Conservation (phyloP, 2,797 vertebrate species). For the Euthynnus affinis region DNA sequence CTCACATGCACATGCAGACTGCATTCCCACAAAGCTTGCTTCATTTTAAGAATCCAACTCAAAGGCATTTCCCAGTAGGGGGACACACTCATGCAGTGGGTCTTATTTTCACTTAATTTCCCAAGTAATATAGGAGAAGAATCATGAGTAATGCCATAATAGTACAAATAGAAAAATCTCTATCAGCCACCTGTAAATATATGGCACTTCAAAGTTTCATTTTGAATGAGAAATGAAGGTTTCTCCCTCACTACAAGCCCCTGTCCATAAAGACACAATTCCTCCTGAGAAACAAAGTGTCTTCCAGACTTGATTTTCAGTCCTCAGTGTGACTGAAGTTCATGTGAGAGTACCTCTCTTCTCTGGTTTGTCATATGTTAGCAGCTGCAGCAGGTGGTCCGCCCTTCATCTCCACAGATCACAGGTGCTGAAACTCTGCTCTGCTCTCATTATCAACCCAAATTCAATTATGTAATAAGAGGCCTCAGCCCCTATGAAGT, state of each 20-base stretch:
- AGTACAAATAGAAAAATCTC: background rate
- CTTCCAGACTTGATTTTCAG: background rate
- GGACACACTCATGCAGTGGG: background rate
- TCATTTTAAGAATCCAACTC: conserved; percentile 17
- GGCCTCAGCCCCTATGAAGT: conserved; percentile 65
- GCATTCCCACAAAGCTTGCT: background rate
- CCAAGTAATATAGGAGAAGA: conserved; percentile 1
- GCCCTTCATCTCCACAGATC: conserved; percentile 53
- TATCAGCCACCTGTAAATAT: background rate
- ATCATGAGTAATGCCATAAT: background rate
- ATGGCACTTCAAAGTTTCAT: background rate
- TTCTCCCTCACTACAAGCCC: background rate
- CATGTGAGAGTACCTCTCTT: conserved; percentile 26
- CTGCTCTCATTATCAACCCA: conserved; percentile 76
- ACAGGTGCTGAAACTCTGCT: conserved; percentile 68
- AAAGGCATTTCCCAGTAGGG: conserved; percentile 17
- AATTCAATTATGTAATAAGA: conserved; percentile 81
- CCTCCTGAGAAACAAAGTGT: background rate
- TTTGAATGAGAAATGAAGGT: conserved; percentile 1
- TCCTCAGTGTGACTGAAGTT: conserved; percentile 16
- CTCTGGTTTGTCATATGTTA: conserved; percentile 55
- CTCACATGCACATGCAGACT: conserved; percentile 13
- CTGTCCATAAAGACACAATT: background rate
- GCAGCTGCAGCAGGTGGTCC: conserved; percentile 57
- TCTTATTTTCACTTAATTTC: conserved; percentile 9